phyloP scores from a whole-genome alignment of 2,113 vertebrate species.

The Corythaixoides concolor region DNA sequence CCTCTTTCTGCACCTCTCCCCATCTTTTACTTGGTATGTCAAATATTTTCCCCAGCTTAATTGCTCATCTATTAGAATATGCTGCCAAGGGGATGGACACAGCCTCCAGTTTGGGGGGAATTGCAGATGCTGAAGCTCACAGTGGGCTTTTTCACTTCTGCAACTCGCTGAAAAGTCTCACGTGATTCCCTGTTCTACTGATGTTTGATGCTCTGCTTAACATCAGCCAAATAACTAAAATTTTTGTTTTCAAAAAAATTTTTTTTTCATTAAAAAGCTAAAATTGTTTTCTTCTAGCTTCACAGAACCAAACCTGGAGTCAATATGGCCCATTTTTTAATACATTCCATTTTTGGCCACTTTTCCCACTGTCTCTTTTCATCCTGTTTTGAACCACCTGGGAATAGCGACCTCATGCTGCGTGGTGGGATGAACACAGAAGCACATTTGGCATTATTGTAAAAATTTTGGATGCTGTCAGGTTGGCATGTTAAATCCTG shows the following conservation, averaged over 20 bases:
- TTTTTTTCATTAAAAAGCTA: background rate
- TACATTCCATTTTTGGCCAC: too few species aligned
- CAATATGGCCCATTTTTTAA: background rate
- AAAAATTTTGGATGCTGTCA: background rate
- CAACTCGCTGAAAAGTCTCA: background rate
- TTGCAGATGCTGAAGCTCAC: background rate
- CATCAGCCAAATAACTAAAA: background rate
- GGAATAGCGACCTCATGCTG: background rate
- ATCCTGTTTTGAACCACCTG: accelerated
- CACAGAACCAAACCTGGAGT: background rate
- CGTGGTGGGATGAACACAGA: accelerated
- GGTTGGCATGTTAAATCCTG: background rate
- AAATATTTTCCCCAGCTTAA: background rate
- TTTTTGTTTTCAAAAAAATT: too few species aligned
- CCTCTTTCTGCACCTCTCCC: background rate
- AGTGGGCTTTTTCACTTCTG: background rate
- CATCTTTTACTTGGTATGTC: too few species aligned
- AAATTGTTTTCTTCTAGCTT: background rate
- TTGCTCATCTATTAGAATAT: background rate
- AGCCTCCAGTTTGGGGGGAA: accelerated
- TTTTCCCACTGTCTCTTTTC: background rate
- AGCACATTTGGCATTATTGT: accelerated
- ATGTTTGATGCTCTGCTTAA: background rate
- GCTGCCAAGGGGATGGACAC: too few species aligned
- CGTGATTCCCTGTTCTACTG: accelerated